Evolutionary conservation across 2,113 vertebrate species (phyloP).

Genomic region (Thamnaconus septentrionalis): DNA sequence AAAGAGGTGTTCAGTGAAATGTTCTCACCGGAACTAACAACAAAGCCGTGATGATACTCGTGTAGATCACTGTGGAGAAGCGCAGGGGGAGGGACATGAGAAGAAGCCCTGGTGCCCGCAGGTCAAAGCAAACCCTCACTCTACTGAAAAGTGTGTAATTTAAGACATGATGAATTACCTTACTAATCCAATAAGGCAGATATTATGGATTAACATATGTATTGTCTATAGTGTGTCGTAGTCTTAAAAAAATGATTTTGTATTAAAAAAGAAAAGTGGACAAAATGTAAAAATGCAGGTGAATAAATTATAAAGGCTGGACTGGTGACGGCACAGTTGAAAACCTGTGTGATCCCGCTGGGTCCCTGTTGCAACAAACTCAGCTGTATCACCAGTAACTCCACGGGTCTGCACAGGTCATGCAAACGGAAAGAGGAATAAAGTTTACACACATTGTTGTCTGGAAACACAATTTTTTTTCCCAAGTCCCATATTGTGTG

Average conservation of each 20-base stretch:
- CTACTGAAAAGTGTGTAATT: constrained; percentile 84
- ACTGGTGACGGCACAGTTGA: constrained; percentile 20
- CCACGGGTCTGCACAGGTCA: constrained; percentile 55
- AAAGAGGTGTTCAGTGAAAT: constrained; percentile 44
- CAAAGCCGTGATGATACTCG: constrained; percentile 28
- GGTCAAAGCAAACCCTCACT: constrained; percentile 70
- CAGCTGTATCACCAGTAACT: constrained; percentile 33
- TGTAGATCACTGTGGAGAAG: constrained; percentile 22
- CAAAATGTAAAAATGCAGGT: constrained; percentile 67
- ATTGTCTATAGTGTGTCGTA: constrained; percentile 82
- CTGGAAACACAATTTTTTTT: not conserved
- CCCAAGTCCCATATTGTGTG: too few species aligned
- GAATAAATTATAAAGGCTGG: constrained; percentile 50
- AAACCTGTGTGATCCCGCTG: too few species aligned
- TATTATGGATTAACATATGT: constrained; percentile 77
- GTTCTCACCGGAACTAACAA: constrained; percentile 40
- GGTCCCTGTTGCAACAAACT: not conserved
- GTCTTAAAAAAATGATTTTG: constrained; percentile 72
- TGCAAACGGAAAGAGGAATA: constrained; percentile 60
- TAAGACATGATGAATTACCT: constrained; percentile 83
- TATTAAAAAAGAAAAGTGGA: constrained; percentile 73
- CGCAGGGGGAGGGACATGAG: constrained; percentile 30
- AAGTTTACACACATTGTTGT: constrained; percentile 63
- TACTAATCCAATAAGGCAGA: constrained; percentile 80
- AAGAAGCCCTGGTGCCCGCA: constrained; percentile 67